Percentiles rank a stretch among this genome's conserved stretches.
phyloP scores from a whole-genome alignment of 2,113 vertebrate species.

The Chelonoidis abingdonii region DNA sequence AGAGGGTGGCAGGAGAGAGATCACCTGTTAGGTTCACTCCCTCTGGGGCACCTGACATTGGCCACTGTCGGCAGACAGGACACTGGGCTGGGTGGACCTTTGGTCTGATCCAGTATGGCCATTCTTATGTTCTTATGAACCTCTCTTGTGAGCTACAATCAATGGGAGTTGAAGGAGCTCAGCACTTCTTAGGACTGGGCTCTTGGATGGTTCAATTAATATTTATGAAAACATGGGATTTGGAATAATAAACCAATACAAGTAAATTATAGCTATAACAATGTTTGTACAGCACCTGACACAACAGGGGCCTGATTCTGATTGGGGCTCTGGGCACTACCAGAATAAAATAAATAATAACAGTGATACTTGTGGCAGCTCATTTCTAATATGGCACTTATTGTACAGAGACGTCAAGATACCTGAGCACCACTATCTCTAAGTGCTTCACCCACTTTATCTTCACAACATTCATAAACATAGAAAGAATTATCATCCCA shows the following conservation, averaged over 20 bases:
- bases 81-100: no score
- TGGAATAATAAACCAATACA: neutral
- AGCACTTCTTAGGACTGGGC: neutral
- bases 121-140: neutral
- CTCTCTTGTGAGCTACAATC: neutral
- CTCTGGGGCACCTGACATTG: no score
- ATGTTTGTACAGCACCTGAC: neutral
- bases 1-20: no score
- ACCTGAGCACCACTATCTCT: neutral
- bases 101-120: no score
- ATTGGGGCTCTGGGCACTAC: no score
- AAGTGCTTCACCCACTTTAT: neutral
- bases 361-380: neutral
- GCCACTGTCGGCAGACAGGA: no score
- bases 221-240: neutral
- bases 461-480: neutral
- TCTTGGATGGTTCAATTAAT: neutral
- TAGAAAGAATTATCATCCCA: neutral
- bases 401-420: neutral
- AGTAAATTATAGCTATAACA: neutral
- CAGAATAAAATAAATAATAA: neutral
- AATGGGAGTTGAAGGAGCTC: rapidly evolving
- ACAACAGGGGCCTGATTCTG: neutral
- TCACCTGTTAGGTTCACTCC: no score
- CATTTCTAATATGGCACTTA: neutral